These are phyloP conservation scores for Mionectes olivaceus DNA, from an alignment of 2,797 vertebrate species.

Conservation along the genomic window DNA sequence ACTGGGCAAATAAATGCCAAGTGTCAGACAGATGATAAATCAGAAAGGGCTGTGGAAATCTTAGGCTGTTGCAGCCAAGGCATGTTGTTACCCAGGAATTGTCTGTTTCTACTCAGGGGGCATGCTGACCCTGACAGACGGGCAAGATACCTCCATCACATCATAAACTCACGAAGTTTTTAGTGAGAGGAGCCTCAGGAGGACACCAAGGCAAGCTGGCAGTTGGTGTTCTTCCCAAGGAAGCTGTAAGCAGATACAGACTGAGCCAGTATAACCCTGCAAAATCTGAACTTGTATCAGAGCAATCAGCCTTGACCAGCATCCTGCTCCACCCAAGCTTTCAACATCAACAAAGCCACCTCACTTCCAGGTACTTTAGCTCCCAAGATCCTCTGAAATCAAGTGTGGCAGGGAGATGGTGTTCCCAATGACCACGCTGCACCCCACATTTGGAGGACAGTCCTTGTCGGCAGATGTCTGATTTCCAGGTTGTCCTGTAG, in stretches of 20 bases:
- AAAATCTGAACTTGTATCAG: neutral
- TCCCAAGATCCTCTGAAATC: neutral
- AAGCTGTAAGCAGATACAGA: neutral
- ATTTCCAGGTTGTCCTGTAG: neutral
- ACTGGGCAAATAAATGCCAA: conserved; percentile 38
- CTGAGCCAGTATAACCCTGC: neutral
- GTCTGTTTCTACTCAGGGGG: conserved; percentile 12
- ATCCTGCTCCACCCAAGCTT: neutral
- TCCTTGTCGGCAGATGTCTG: neutral
- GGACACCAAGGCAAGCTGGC: neutral
- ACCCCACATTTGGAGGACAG: neutral
- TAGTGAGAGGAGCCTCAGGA: neutral
- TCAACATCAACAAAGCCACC: neutral
- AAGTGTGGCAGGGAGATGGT: neutral
- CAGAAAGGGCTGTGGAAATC: neutral
- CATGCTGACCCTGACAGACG: conserved; percentile 19
- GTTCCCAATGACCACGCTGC: neutral
- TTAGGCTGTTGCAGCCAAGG: neutral
- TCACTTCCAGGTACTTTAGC: neutral
- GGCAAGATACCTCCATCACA: neutral
- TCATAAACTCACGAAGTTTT: neutral
- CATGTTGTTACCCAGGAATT: neutral
- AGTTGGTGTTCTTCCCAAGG: neutral
- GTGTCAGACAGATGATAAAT: conserved; percentile 44
- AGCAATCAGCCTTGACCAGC: neutral